phyloP scores from a whole-genome alignment of 2,113 vertebrate species.

The Acrocephalus arundinaceus region DNA sequence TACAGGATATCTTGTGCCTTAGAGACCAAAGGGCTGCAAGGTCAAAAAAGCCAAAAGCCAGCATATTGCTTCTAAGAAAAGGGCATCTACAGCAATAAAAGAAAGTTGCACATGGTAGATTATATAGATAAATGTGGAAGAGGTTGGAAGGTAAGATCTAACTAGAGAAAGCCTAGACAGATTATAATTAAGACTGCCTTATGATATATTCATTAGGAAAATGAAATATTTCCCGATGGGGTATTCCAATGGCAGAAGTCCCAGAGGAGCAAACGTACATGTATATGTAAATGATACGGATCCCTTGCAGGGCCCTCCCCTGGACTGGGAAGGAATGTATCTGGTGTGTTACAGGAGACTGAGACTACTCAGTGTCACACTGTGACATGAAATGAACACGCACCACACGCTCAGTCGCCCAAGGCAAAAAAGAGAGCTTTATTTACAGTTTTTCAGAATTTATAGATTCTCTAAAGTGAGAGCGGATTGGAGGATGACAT shows the following conservation, averaged over 20 bases:
- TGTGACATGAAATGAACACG: no score
- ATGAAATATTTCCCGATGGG: not conserved
- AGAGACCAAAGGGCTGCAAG: not conserved
- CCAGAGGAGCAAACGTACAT: not conserved
- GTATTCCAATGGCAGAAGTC: not conserved
- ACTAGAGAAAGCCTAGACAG: not conserved
- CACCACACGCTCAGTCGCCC: no score
- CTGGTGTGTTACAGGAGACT: not conserved
- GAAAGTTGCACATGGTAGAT: not conserved
- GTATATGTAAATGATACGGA: not conserved
- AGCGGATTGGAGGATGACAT: no score
- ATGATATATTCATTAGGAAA: not conserved
- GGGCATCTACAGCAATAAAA: not conserved
- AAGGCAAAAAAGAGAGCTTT: no score
- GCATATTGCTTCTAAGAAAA: not conserved
- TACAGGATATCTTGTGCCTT: not conserved
- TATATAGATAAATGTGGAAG: not conserved
- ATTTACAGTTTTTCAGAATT: no score
- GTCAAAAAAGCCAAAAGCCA: not conserved
- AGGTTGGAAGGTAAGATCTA: not conserved
- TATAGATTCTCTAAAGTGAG: no score
- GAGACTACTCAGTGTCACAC: not conserved
- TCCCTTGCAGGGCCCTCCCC: no score
- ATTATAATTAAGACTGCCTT: not conserved
- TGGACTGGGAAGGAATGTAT: not conserved